Percentiles rank a stretch among this genome's conserved stretches.
Conservation (phyloP, 1,140 invertebrate species). For the Caenorhabditis briggsae region DNA sequence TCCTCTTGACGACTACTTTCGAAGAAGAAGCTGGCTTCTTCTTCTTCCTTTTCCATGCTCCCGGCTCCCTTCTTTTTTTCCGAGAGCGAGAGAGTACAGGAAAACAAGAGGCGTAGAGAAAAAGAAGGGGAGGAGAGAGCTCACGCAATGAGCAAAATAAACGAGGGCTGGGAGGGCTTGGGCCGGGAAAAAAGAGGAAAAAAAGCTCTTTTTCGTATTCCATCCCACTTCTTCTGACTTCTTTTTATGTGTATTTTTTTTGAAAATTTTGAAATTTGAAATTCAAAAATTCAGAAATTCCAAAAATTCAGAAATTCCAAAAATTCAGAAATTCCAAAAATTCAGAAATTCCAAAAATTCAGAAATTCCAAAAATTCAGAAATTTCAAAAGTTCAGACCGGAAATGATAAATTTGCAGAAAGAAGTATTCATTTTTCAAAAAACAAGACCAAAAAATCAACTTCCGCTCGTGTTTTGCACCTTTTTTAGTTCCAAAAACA, state of each 20-base stretch:
- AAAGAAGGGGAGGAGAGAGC: background rate
- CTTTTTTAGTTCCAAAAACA: too few relatives aligned
- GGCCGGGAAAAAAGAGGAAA: background rate
- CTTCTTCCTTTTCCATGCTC: background rate
- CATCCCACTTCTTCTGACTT: constrained; percentile 21
- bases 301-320: too few relatives aligned
- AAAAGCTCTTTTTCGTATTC: constrained; percentile 15
- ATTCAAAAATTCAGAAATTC: too few relatives aligned
- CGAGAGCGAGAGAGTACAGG: background rate
- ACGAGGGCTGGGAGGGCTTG: background rate
- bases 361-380: too few relatives aligned
- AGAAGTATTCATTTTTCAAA: too few relatives aligned
- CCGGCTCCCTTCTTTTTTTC: background rate
- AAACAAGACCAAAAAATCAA: too few relatives aligned
- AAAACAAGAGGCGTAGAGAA: background rate
- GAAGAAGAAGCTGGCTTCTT: background rate
- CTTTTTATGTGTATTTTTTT: background rate
- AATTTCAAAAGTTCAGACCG: too few relatives aligned
- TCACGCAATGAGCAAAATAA: constrained; percentile 33
- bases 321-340: too few relatives aligned
- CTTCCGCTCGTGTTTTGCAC: too few relatives aligned
- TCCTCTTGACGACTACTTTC: constrained; percentile 39
- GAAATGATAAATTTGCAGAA: too few relatives aligned
- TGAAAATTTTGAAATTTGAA: background rate
- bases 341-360: too few relatives aligned